Base-by-base conservation (phyloP, 1,140 invertebrate genomes). In the Chionoecetes opilio region DNA sequence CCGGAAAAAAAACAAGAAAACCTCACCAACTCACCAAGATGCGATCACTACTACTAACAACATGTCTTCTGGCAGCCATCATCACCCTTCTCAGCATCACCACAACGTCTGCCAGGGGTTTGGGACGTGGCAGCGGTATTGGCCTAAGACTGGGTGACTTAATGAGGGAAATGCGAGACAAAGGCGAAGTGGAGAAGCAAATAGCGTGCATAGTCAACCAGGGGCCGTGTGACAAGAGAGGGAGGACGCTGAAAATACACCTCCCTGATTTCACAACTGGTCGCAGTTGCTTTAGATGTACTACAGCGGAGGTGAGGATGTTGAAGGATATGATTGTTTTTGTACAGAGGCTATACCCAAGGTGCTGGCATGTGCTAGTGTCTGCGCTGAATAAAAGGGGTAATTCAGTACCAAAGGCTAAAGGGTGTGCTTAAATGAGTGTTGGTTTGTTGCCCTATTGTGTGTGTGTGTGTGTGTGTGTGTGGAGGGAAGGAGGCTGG, bases 181-280 rank as follows among this genome's bases (percentile, higher is more conserved):
- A n/a, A 26, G 26, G 63, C n/a, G 63, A 75, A 32, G 32, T 86
- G 2, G 85, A 86, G 32, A 35, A 14, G 3, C 85, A 86, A 26
- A 26, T 86, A 2, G 85, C 85, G 29, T 86, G 85, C 35, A 38
- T 86, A 0, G 85, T 38, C 0, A 26, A 31, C 8, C 85, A 86
- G 85, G 84, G 85, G 35, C n/a, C n/a, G 11, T 86, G 85, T 26
- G n/a, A 86, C 85, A 32, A 86, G 32, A 86, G 85, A 86, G 85
- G 85, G 11, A 17, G 29, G 32, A 8, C 5, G 32, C 85, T 86
- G 32, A 86, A 37, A 17, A 14, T 17, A 0, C 8, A 2, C 2
- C 32, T 86, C 6, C 85, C 85, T 3, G 29, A 11, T 32, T 34
- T 86, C 8, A 5, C 35, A 35, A 26, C 32, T 11, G 32, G 32